These are phyloP conservation scores for Melitaea cinxia DNA, from an alignment of 1,140 invertebrate genomes.

Conservation along the genomic window DNA sequence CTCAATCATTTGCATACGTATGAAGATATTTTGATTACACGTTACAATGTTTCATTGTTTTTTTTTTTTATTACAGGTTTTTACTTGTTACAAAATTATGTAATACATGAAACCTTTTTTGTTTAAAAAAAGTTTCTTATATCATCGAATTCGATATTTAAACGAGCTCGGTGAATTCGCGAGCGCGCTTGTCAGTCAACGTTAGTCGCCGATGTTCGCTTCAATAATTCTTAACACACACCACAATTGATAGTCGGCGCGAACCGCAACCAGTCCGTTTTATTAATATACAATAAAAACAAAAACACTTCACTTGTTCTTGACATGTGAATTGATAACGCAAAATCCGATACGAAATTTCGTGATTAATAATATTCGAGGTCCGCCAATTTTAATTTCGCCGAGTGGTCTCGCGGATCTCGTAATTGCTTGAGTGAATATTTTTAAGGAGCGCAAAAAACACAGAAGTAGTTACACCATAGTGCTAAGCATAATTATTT, in stretches of 20 bases:
- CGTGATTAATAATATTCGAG: slow-evolving; percentile 1
- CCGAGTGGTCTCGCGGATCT: too few relatives aligned
- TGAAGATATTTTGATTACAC: neutral
- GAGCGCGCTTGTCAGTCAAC: neutral
- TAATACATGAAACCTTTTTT: neutral
- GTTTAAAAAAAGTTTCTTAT: neutral
- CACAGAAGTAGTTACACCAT: too few relatives aligned
- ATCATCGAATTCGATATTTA: neutral
- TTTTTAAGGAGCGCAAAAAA: too few relatives aligned
- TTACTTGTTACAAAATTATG: too few relatives aligned
- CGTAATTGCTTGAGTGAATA: too few relatives aligned
- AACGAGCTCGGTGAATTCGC: neutral
- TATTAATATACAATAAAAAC: slow-evolving; percentile 2
- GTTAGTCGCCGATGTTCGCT: neutral
- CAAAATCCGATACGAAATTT: slow-evolving; percentile 3
- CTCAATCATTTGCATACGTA: slow-evolving; percentile 11
- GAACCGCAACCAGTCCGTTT: neutral
- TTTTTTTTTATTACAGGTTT: too few relatives aligned
- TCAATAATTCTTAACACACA: neutral
- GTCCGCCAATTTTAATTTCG: too few relatives aligned
- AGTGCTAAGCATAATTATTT: too few relatives aligned
- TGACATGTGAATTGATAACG: slow-evolving; percentile 26
- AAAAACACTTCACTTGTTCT: slow-evolving; percentile 28
- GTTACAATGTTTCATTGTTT: neutral
- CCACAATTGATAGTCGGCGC: neutral